A percentile compares a stretch with the other conserved stretches of the same genome.
Conservation (phyloP, 2,113 vertebrate genomes). For the Syngnathoides biaculeatus region DNA sequence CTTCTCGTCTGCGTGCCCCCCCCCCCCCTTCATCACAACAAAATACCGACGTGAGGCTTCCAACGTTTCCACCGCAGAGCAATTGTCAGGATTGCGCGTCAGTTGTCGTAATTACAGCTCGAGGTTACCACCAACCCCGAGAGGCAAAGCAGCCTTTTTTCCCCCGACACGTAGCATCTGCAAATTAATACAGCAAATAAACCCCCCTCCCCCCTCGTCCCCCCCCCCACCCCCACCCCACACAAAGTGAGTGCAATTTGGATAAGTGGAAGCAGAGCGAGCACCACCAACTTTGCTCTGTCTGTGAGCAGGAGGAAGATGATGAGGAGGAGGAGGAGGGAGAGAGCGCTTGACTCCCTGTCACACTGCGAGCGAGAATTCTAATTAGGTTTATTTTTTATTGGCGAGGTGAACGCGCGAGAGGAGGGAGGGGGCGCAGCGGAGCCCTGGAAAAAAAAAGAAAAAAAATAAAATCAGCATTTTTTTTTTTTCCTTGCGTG, state of each 20-base stretch:
- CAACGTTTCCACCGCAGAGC: not conserved
- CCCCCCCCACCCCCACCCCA: not conserved
- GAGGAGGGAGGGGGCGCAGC: not conserved
- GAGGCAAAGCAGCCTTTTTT: constrained; percentile 3
- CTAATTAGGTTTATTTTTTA: constrained; percentile 13
- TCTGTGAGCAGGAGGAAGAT: not conserved
- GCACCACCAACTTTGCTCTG: constrained; percentile 2
- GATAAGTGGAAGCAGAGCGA: constrained; percentile 1
- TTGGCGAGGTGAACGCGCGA: not conserved
- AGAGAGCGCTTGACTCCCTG: constrained; percentile 5
- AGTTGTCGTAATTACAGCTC: constrained; percentile 4
- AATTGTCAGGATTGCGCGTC: not conserved
- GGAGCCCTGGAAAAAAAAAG: not conserved
- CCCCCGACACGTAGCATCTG: constrained; percentile 5
- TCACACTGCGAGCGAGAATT: constrained; percentile 7
- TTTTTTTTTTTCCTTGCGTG: not conserved
- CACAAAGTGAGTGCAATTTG: constrained; percentile 3
- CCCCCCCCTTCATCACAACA: not conserved
- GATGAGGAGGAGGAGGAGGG: not conserved
- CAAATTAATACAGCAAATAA: constrained; percentile 11
- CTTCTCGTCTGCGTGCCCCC: not conserved
- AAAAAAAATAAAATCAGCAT: no score
- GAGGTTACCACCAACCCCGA: not conserved
- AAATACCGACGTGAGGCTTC: not conserved
- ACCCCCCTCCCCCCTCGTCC: not conserved